phyloP scores from a whole-genome alignment of 92 coral and sea anemone genomes.

The Phenganax stokvisi region DNA sequence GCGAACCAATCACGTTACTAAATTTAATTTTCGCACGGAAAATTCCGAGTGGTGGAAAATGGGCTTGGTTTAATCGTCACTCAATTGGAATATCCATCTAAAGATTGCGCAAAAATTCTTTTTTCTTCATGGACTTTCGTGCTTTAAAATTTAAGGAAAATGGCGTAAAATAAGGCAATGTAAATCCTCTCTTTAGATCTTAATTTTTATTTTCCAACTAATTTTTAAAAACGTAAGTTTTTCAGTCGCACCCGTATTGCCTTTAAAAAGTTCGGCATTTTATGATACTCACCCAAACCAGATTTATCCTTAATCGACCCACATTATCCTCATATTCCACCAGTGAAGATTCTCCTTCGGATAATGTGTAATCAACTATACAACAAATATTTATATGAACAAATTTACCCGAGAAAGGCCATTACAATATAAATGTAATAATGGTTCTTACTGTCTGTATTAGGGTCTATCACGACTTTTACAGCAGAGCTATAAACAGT shows the following conservation, averaged over 20 bases:
- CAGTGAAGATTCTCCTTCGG: slow-evolving; percentile 58
- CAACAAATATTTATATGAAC: background rate
- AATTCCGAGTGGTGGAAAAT: no score
- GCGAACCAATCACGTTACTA: no score
- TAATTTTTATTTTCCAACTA: no score
- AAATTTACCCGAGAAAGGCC: background rate
- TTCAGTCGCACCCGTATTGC: no score
- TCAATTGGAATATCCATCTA: no score
- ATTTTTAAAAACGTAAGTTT: no score
- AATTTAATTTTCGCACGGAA: no score
- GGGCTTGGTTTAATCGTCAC: no score
- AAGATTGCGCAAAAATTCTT: no score
- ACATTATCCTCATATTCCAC: slow-evolving; percentile 63
- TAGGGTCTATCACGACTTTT: slow-evolving; percentile 17
- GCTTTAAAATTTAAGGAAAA: no score
- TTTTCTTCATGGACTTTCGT: no score
- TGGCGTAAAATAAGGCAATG: background rate
- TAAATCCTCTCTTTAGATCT: background rate
- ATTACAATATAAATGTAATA: background rate
- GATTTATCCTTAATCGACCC: slow-evolving; percentile 62
- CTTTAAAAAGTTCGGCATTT: background rate
- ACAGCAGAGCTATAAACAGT: slow-evolving; percentile 43
- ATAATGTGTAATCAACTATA: slow-evolving; percentile 62
- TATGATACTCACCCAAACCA: slow-evolving; percentile 62
- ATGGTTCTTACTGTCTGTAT: slow-evolving; percentile 18